Percentiles rank a stretch among this genome's conserved stretches.
Evolutionary conservation across 64 coral and sea anemone genomes (phyloP).

Genomic region (Montipora efflorescens): DNA sequence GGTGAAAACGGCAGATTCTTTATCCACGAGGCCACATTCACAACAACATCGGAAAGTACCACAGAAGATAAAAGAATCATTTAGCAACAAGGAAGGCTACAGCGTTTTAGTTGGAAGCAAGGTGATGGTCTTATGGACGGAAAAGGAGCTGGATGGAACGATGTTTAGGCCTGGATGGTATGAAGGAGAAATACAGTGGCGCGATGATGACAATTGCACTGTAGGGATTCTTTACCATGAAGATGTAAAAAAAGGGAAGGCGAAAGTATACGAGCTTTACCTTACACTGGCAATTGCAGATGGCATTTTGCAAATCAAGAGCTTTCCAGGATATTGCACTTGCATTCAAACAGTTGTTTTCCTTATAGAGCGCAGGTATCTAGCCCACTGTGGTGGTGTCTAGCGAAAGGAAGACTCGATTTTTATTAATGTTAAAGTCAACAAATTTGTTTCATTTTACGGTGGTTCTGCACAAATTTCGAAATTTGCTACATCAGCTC

Average conservation of each 20-base stretch:
- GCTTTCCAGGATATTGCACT: too few species aligned
- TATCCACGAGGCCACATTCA: neutral
- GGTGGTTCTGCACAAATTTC: too few species aligned
- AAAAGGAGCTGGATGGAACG: neutral
- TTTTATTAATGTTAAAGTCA: too few species aligned
- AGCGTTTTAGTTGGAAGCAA: neutral
- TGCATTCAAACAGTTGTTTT: too few species aligned
- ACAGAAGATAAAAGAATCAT: neutral
- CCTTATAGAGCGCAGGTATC: too few species aligned
- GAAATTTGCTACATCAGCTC: too few species aligned
- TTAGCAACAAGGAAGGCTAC: neutral
- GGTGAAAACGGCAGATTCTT: neutral
- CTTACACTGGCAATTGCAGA: too few species aligned
- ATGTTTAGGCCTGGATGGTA: conserved; percentile 29
- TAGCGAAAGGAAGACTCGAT: too few species aligned
- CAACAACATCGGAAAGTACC: neutral
- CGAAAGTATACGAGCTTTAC: too few species aligned
- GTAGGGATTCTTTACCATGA: conserved; percentile 56
- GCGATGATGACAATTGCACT: conserved; percentile 36
- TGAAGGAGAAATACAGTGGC: conserved; percentile 22
- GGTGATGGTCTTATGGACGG: conserved; percentile 8
- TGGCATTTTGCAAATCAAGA: too few species aligned
- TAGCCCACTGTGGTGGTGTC: too few species aligned
- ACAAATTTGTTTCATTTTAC: too few species aligned
- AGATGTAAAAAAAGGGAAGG: neutral